Evolutionary conservation across 2,797 vertebrate species (phyloP), one percentile per base, ranked within the genome.

Genomic region (Megalops cyprinoides): DNA sequence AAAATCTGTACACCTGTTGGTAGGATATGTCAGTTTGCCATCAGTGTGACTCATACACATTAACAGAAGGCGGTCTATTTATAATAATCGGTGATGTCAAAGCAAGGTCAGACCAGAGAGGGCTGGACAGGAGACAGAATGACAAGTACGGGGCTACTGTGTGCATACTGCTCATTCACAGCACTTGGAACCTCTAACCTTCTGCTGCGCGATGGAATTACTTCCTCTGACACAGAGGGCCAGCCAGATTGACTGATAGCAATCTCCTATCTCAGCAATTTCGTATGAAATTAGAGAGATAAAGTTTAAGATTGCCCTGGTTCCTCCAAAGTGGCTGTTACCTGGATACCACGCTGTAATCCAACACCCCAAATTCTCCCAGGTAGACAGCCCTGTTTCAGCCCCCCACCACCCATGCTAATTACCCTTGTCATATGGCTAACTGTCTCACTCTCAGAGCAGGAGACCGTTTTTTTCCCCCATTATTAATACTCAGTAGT

Each of bases 221-320:
- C 53, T 79, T 79, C 77, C 46, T 69, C 56, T n/a, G 28, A 39
- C 48, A 20, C 67, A 39, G 44, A 78, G 69, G 31, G 39, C 28
- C 14, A 60, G 69, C 28, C 67, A 34, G 34, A 62, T 74, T 53
- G 67, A 65, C 77, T 34, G 34, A 74, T 53, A 73, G 81, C 48
- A 44, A 46, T 56, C 81, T 31, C n/a, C 49, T 56, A 51, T 51
- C 28, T 49, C 37, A 39, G 76, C 37, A n/a, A 42, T 39, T 56
- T 78, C 55, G 62, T 77, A 71, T 46, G 55, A 79, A 71, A 79
- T 69, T 53, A 55, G 23, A 37, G 4, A 71, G 53, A 58, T 65
- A 53, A 78, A 74, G 76, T 82, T 75, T 42, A 42, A 69, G 81
- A 79, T 71, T 44, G 48, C 51, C 74, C 74, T n/a, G 46, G 34